Evolutionary conservation across 2,797 vertebrate genomes (phyloP), one percentile per base, ranked within the genome.

Genomic region (Menidia menidia): DNA sequence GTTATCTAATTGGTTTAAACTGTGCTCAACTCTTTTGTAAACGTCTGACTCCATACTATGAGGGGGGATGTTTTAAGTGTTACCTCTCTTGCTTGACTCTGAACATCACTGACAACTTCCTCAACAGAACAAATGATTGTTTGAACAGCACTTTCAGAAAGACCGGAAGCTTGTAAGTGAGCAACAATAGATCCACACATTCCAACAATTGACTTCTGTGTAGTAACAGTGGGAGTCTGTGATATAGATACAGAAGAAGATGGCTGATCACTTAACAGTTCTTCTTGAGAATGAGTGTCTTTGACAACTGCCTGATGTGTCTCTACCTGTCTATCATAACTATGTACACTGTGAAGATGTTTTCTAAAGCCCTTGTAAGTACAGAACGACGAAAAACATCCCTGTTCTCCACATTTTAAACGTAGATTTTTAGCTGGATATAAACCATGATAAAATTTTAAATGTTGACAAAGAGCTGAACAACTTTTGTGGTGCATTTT

Each of bases 381-480:
- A 35, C 61, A 70, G 55, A 76, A 70, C 60, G 56, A 51, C 45
- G 43, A 65, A 60, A 45, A 1, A 65, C 53, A 72, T 30, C 59
- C 44, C 56, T 31, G 15, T 45, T 68, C 31, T 48, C 48, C 64
- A 72, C 43, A 60, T 48, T 66, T 66, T 9, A 70, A 62, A 63
- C 0, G 0, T 1, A 61, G 5, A 1, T n/a, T 42, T 47, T 56
- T 56, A 0, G 42, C 56, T 43, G 60, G 70, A 68, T 77, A 72
- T 30, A 73, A 14, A 3, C 55, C 60, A 51, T 57, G 65, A 3
- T 72, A 44, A 65, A n/a, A 69, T 25, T 66, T 66, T 35, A 73
- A 64, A 64, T 59, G 44, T 33, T 53, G 30, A 64, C 43, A 71
- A 52, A 71, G 25, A 30, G 7, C 3, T 54, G 43, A 72, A 75